Evolutionary conservation across 2,888 invertebrate species (phyloP), one percentile per base, ranked within the genome.

Genomic region (Agriotes lineatus): DNA sequence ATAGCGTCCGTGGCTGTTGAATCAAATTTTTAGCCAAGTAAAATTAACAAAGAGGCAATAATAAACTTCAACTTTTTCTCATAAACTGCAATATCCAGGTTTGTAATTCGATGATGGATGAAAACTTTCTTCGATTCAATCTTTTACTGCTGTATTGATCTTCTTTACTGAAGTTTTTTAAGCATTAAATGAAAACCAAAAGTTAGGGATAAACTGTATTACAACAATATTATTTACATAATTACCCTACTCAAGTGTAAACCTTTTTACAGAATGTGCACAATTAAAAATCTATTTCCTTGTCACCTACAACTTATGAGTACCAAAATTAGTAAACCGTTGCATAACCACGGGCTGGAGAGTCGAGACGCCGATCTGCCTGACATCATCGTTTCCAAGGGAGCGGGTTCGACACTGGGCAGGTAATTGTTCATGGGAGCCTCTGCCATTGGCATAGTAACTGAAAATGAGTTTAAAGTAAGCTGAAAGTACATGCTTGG

Each of bases 391-490:
- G 63, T 69, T 45, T 69, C 69, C 19, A 69, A 39, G n/a, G 69
- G 69, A 18, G 69, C 69, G 18, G 69, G 69, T 45, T 60, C 58
- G 4, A 64, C 64, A 37, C 69, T 69, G 4, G 64, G 64, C 12
- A 64, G 22, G 39, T 61, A 63, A 44, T 64, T 69, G 30, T 64
- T 64, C 5, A 69, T 1, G 1, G 57, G 63, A 20, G 16, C 35
- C 9, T 69, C 64, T 14, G 58, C 30, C 35, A 69, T 33, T 5
- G 69, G 52, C n/a, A 45, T 35, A 18, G 39, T 64, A 14, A 63
- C 60, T 69, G 37, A 2, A 33, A 18, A 18, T 33, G 22, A 22
- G 19, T 2, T 45, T 25, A 25, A 25, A 25, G 7, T 39, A 39
- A 2, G n/a, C 1, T 10, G n/a, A 12, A 39, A 39, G 14, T 39